A percentile compares a stretch with the other conserved stretches of the same genome.
phyloP scores from a whole-genome alignment of 2,888 invertebrate genomes.

The Globia sparganii region DNA sequence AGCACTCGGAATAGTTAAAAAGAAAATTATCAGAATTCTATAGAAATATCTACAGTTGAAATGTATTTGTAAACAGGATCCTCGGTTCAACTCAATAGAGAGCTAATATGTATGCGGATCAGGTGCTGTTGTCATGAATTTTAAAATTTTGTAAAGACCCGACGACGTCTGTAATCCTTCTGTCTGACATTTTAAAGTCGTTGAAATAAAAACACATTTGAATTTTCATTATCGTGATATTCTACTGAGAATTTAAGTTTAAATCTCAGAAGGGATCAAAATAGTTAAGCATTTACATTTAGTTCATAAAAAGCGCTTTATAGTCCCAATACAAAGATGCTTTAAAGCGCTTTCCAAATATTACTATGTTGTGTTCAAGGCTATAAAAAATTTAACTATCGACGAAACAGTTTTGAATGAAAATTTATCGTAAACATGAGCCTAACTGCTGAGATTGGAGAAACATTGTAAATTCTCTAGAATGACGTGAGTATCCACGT shows the following conservation, averaged over 20 bases:
- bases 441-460: conserved; percentile 36
- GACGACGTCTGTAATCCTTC: conserved; percentile 29
- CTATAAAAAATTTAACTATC: conserved; percentile 45
- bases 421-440: conserved; percentile 39
- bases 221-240: conserved; percentile 1
- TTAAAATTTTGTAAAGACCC: conserved; percentile 49
- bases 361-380: conserved; percentile 5
- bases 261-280: conserved; percentile 15
- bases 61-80: conserved; percentile 50
- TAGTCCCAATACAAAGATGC: conserved; percentile 15
- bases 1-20: conserved; percentile 29
- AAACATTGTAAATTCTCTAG: conserved; percentile 39
- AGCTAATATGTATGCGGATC: conserved; percentile 59
- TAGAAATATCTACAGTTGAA: conserved; percentile 37
- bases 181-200: conserved; percentile 32
- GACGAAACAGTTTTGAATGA: conserved; percentile 42
- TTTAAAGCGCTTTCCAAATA: conserved; percentile 31
- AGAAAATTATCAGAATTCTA: conserved; percentile 48
- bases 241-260: neutral
- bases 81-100: conserved; percentile 42
- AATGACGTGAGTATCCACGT: conserved; percentile 20
- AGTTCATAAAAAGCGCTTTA: conserved; percentile 17
- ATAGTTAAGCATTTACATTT: neutral
- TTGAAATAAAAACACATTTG: conserved; percentile 34
- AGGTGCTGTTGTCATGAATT: conserved; percentile 57